These are phyloP conservation scores for Rhagophthalmus giganteus DNA, from an alignment of 2,888 invertebrate species.

Conservation along the genomic window DNA sequence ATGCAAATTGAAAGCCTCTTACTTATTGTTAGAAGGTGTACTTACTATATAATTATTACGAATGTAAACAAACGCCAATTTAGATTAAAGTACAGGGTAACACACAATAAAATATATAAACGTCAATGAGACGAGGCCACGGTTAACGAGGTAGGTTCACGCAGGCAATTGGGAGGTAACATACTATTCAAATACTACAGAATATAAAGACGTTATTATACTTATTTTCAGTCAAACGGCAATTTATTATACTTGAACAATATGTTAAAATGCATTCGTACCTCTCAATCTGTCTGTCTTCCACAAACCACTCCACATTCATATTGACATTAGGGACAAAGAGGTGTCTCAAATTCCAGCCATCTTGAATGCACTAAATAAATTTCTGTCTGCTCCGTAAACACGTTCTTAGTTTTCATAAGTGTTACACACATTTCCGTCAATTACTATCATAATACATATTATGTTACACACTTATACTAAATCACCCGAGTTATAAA, in stretches of 20 bases:
- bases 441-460: conserved; percentile 39
- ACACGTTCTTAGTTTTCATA: conserved; percentile 38
- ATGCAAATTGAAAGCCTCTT: too few species aligned
- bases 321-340: conserved; percentile 71
- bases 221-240: background rate
- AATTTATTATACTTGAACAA: background rate
- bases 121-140: conserved; percentile 47
- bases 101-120: conserved; percentile 37
- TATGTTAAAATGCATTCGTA: conserved; percentile 45
- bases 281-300: conserved; percentile 67
- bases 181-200: conserved; percentile 1
- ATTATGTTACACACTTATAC: conserved; percentile 37
- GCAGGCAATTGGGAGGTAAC: conserved; percentile 22
- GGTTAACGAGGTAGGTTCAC: conserved; percentile 40
- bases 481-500: conserved; percentile 39
- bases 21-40: too few species aligned
- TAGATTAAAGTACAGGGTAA: conserved; percentile 15
- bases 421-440: conserved; percentile 33
- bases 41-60: too few species aligned
- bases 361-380: conserved; percentile 61
- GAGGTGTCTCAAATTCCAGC: conserved; percentile 72
- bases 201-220: background rate
- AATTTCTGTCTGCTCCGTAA: conserved; percentile 44
- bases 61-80: background rate
- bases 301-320: conserved; percentile 68